phyloP scores from a whole-genome alignment of 2,113 vertebrate species.

The Syrmaticus mikado region DNA sequence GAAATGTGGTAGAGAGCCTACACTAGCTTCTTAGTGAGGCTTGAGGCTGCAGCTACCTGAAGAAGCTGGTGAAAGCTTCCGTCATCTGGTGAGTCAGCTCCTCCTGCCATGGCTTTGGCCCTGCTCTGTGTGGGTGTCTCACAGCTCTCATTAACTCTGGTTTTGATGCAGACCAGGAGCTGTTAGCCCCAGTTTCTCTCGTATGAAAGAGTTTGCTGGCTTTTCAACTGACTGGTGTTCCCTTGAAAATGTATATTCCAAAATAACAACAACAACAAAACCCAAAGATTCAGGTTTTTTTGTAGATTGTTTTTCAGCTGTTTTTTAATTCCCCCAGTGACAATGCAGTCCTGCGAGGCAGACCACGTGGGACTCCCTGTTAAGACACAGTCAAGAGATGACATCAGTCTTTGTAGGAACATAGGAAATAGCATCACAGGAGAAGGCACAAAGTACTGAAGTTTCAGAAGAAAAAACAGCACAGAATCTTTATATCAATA shows the following conservation, averaged over 20 bases:
- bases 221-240: neutral
- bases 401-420: neutral
- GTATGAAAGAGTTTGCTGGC: neutral
- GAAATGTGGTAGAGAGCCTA: neutral
- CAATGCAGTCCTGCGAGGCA: neutral
- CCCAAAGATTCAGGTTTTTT: neutral
- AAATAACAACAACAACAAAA: no score
- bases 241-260: neutral
- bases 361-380: neutral
- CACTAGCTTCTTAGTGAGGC: neutral
- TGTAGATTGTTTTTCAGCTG: neutral
- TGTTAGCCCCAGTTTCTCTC: neutral
- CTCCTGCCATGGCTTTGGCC: neutral
- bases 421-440: neutral
- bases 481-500: neutral
- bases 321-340: neutral
- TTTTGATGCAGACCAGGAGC: neutral
- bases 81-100: neutral
- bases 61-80: slow-evolving; percentile 30
- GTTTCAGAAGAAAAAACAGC: neutral
- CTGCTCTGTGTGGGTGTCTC: neutral
- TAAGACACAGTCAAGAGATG: neutral
- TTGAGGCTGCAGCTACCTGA: slow-evolving; percentile 8
- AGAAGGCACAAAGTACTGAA: neutral
- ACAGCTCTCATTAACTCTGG: neutral